Conservation (phyloP, 2,113 vertebrate genomes). For the Otis tarda region DNA sequence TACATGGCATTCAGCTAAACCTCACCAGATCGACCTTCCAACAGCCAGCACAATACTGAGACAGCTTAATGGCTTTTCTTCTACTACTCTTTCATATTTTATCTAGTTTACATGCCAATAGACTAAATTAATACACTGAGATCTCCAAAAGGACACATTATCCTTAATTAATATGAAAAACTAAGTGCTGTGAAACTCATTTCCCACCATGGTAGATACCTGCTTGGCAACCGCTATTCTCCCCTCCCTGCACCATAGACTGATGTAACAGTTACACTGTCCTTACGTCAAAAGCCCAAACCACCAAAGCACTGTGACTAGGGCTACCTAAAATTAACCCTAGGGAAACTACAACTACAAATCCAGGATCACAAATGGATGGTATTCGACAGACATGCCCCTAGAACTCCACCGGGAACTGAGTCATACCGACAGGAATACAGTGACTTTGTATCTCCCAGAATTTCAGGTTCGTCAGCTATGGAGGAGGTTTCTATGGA, state of each 20-base stretch:
- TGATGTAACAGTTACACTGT: background rate
- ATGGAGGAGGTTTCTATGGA: background rate
- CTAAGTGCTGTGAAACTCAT: background rate
- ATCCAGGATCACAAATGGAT: background rate
- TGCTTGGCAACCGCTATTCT: background rate
- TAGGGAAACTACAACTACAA: background rate
- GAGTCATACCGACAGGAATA: background rate
- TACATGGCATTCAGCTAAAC: background rate
- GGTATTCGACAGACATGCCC: background rate
- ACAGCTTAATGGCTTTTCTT: background rate
- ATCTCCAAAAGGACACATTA: background rate
- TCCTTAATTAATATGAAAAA: background rate
- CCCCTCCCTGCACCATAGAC: background rate
- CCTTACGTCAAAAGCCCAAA: background rate
- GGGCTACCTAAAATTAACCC: background rate
- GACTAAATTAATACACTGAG: background rate
- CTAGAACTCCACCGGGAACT: background rate
- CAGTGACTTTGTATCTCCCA: background rate
- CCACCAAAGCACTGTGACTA: background rate
- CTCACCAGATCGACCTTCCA: background rate
- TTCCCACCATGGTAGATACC: background rate
- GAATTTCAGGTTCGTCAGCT: background rate
- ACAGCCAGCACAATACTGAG: accelerated
- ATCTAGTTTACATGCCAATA: background rate
- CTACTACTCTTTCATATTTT: background rate